phyloP scores from a whole-genome alignment of 2,113 vertebrate genomes.

The Apodemus sylvaticus region DNA sequence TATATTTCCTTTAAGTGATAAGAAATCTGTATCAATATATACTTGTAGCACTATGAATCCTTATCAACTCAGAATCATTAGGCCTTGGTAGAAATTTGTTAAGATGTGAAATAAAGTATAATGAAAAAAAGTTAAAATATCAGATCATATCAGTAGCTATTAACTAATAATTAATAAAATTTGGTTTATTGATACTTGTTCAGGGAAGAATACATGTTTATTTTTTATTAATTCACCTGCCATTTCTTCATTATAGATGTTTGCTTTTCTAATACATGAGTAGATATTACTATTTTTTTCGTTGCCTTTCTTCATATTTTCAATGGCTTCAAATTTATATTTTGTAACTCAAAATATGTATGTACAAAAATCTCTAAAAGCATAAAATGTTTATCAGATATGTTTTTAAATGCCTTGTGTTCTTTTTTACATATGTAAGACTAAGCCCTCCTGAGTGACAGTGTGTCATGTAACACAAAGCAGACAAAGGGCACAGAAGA shows the following conservation, averaged over 20 bases:
- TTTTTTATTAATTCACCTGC: neutral
- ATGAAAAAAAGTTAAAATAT: neutral
- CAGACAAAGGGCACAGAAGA: neutral
- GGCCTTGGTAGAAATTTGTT: neutral
- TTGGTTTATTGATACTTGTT: neutral
- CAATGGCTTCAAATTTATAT: neutral
- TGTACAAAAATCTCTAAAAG: conserved; percentile 56
- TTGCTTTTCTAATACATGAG: neutral
- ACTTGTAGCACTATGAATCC: neutral
- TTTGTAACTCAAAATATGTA: neutral
- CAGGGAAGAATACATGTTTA: neutral
- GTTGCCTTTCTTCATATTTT: conserved; percentile 37
- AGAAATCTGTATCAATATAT: neutral
- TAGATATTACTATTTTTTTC: neutral
- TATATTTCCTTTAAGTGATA: neutral
- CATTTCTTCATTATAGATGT: neutral
- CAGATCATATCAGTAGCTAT: neutral
- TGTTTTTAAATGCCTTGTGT: neutral
- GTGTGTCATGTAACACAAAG: neutral
- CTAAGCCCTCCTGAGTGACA: neutral
- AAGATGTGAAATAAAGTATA: neutral
- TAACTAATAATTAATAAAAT: conserved; percentile 28
- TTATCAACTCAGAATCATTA: neutral
- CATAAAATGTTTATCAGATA: neutral
- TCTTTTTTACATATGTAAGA: neutral